These are phyloP conservation scores for Anolis carolinensis DNA, from an alignment of 2,113 vertebrate species.

Conservation along the genomic window DNA sequence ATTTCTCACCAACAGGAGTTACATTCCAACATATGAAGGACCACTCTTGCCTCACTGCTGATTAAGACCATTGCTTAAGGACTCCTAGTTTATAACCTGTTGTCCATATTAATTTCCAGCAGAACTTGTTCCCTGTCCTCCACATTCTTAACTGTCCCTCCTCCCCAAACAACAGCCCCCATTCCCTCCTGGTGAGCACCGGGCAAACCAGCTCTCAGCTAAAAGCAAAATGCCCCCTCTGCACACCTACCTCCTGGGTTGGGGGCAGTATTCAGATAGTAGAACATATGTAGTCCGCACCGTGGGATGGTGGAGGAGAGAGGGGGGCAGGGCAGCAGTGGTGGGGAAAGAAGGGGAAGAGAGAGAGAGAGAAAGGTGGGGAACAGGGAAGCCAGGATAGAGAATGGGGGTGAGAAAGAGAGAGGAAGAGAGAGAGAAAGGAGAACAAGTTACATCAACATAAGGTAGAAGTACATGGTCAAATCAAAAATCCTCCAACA, in stretches of 20 bases:
- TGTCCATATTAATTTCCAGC: neutral
- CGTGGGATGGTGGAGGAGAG: slow-evolving; percentile 62
- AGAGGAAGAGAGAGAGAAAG: slow-evolving; percentile 42
- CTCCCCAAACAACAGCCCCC: neutral
- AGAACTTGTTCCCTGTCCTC: neutral
- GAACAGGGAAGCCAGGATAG: slow-evolving; percentile 34
- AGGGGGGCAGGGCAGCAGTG: slow-evolving; percentile 43
- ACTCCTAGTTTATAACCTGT: too few species aligned
- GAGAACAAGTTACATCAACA: slow-evolving; percentile 74
- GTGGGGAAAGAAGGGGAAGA: slow-evolving; percentile 17
- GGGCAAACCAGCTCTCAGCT: neutral
- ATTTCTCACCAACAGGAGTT: too few species aligned
- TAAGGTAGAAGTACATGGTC: slow-evolving; percentile 52
- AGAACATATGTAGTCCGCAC: slow-evolving; percentile 73
- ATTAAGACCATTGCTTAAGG: neutral
- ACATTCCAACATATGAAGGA: too few species aligned
- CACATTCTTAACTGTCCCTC: too few species aligned
- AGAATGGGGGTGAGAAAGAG: slow-evolving; percentile 47
- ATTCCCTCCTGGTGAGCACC: too few species aligned
- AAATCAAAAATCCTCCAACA: slow-evolving; percentile 48
- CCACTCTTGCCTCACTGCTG: too few species aligned
- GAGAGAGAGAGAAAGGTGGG: slow-evolving; percentile 30
- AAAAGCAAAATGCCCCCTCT: neutral
- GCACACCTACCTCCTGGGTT: slow-evolving; percentile 72
- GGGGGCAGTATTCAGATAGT: slow-evolving; percentile 67